Percentiles rank a stretch among this genome's conserved stretches.
Evolutionary conservation across 2,797 vertebrate genomes (phyloP).

Genomic region (Molossus alvarezi): DNA sequence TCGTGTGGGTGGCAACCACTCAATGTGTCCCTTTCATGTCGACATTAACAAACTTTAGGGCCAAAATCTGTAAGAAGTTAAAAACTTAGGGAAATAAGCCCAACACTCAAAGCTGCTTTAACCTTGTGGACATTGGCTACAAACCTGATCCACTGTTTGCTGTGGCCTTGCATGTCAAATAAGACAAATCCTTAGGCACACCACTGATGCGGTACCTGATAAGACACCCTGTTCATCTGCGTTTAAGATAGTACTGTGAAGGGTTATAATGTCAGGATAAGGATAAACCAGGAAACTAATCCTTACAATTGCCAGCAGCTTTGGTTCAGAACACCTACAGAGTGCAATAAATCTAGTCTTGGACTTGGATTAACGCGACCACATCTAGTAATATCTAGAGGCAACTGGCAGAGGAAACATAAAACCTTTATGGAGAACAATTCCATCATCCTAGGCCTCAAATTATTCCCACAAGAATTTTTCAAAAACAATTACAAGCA

Average conservation of each 20-base stretch:
- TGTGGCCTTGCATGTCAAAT: background rate
- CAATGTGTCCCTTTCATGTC: too few relatives aligned
- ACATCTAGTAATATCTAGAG: background rate
- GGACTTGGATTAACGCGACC: background rate
- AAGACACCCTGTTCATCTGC: too few relatives aligned
- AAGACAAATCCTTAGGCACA: background rate
- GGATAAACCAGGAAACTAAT: background rate
- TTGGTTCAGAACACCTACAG: background rate
- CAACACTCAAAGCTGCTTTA: background rate
- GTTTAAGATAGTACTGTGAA: background rate
- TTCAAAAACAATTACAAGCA: background rate
- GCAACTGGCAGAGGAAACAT: background rate
- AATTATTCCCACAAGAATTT: background rate
- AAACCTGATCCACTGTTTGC: background rate
- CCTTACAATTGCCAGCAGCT: constrained; percentile 4
- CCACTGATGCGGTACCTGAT: background rate
- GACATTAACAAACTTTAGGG: background rate
- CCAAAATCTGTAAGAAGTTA: background rate
- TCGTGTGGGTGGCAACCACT: too few relatives aligned
- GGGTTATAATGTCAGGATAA: background rate
- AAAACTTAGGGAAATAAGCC: background rate
- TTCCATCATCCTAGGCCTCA: background rate
- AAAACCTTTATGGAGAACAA: background rate
- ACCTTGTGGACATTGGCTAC: background rate
- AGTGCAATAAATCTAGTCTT: background rate